Evolutionary conservation across 2,797 vertebrate species (phyloP).

Genomic region (Holocentrus rufus): DNA sequence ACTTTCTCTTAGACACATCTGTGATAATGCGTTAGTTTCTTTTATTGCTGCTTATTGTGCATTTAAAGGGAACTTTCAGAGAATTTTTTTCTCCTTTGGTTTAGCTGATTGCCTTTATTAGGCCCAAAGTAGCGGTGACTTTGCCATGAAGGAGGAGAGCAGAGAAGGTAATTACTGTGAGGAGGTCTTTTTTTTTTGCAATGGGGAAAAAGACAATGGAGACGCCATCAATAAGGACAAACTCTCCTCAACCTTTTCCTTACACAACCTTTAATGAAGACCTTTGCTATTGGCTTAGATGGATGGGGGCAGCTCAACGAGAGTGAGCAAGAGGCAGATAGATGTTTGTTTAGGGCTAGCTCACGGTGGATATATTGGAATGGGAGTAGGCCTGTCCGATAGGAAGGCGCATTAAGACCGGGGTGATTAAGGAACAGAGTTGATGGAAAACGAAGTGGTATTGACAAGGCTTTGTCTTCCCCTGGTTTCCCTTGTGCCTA

Average conservation of each 20-base stretch:
- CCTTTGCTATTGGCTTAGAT: constrained; percentile 80
- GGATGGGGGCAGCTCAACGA: constrained; percentile 72
- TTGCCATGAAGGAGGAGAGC: constrained; percentile 61
- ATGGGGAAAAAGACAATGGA: constrained; percentile 76
- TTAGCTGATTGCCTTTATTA: constrained; percentile 72
- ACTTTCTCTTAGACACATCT: constrained; percentile 29
- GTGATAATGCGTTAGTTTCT: constrained; percentile 50
- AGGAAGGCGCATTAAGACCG: constrained; percentile 75
- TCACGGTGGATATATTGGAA: constrained; percentile 78
- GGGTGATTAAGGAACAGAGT: constrained; percentile 83
- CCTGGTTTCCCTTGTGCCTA: constrained; percentile 70
- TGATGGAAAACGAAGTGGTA: constrained; percentile 82
- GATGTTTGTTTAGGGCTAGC: constrained; percentile 78
- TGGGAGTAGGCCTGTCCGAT: constrained; percentile 66
- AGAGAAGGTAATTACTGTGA: constrained; percentile 77
- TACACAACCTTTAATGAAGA: constrained; percentile 81
- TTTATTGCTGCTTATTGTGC: constrained; percentile 51
- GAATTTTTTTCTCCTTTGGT: constrained; percentile 18
- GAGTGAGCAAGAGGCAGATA: constrained; percentile 72
- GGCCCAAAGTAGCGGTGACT: constrained; percentile 70
- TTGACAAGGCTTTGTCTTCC: constrained; percentile 82
- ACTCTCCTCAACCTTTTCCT: constrained; percentile 71
- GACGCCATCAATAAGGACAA: constrained; percentile 81
- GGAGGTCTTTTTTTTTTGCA: constrained; percentile 59
- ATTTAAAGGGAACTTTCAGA: constrained; percentile 44